Base-by-base conservation (phyloP, 2,888 invertebrate species). In the Portevinia maculata region DNA sequence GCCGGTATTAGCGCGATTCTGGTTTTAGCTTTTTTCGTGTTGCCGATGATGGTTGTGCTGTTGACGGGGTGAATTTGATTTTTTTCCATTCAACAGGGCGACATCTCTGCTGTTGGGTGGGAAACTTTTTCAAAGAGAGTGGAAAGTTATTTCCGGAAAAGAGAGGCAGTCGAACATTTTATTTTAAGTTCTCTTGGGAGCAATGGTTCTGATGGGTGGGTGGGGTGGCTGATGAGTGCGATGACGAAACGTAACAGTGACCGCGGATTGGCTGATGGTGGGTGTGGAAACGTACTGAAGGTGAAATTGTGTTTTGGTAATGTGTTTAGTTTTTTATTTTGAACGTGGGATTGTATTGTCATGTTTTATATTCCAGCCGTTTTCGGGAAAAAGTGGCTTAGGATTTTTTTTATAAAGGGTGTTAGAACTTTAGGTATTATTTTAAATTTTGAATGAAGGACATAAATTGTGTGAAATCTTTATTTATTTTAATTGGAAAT, bases 11-110 rank as follows among this genome's bases (percentile, higher is more conserved):
- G 79, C 73, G 73, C 60, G 48, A 65, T 78, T 71, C 79, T 85
- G 86, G 85, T 86, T 85, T 85, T 85, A 87, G 87, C 87, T 87
- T 87, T 86, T 74, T 70, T 73, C 50, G 62, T 73, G 74, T 44
- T 64, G 32, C 57, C 59, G 21, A 3, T 65, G 67, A 48, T 64
- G 64, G 52, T 52, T 39, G 50, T 75, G 34, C 46, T 28, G 24
- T 8, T 39, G 60, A 34, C 57, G 73, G 69, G 78, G 78, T 78
- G 78, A 83, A 83, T 81, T 81, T 76, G 75, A 76, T 70, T 76
- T 71, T 76, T 73, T 83, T 24, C 24, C 44, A 53, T 46, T 55
- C 5, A n/a, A 48, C 17, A 39, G 32, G 62, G 84, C 84, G 84
- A 73, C 85, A 79, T 79, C 76, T 85, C 73, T 81, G 76, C 34